Evolutionary conservation across 2,113 vertebrate genomes (phyloP).

Genomic region (Strix uralensis): DNA sequence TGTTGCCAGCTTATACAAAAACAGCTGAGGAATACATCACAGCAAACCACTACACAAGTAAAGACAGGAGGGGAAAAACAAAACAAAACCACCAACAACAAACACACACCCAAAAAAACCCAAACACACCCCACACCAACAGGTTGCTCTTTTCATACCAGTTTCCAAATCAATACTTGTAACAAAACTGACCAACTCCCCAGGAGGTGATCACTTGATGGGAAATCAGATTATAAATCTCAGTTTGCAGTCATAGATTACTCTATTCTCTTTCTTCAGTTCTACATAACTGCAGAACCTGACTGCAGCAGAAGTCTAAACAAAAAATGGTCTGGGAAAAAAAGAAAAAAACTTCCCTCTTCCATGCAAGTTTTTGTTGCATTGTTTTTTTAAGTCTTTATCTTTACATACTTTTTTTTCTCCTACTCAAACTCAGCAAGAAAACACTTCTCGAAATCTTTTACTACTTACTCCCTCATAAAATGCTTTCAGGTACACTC

Average conservation of each 20-base stretch:
- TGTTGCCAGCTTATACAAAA: background rate
- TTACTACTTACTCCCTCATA: conserved; percentile 91
- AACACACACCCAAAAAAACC: background rate
- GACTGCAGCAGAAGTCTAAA: background rate
- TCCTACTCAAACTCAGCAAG: background rate
- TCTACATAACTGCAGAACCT: background rate
- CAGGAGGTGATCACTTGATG: background rate
- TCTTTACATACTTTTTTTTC: background rate
- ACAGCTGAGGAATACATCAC: background rate
- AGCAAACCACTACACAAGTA: background rate
- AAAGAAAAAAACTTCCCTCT: background rate
- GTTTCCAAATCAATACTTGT: background rate
- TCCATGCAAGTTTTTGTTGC: background rate
- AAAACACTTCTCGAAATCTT: background rate
- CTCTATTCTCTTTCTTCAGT: background rate
- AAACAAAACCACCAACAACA: too few relatives aligned
- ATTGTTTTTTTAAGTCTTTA: too few relatives aligned
- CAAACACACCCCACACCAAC: background rate
- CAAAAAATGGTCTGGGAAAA: background rate
- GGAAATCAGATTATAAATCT: background rate
- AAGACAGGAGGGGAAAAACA: background rate
- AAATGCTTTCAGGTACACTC: conserved; percentile 92
- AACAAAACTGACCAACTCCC: background rate
- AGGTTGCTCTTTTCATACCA: background rate
- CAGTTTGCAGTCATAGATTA: background rate